Conservation (phyloP, 2,113 vertebrate genomes). For the Cephalopterus ornatus region DNA sequence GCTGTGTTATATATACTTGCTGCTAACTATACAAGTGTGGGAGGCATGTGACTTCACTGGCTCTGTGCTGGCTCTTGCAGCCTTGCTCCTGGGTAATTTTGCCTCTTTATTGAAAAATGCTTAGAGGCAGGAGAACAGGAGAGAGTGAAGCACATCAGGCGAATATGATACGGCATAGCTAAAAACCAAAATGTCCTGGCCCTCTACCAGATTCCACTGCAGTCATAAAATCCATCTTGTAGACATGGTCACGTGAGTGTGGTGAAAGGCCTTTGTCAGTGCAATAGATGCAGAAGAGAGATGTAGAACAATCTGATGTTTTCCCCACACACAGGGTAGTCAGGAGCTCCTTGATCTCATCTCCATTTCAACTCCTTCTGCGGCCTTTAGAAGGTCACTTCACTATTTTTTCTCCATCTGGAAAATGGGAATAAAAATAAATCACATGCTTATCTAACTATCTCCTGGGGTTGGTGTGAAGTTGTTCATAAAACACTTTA, state of each 20-base stretch:
- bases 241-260: neutral
- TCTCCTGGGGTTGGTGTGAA: constrained; percentile 61
- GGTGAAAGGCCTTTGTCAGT: constrained; percentile 27
- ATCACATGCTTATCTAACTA: constrained; percentile 65
- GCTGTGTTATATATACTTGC: constrained; percentile 29
- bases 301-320: constrained; percentile 42
- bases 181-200: constrained; percentile 4
- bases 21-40: neutral
- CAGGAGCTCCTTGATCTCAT: constrained; percentile 55
- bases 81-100: neutral
- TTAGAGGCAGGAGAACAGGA: neutral
- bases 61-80: neutral
- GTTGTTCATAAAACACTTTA: constrained; percentile 70
- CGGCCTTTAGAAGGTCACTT: constrained; percentile 64
- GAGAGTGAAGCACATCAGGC: neutral
- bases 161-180: neutral
- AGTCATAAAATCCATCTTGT: constrained; percentile 28
- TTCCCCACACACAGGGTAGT: constrained; percentile 21
- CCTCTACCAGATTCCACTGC: constrained; percentile 17
- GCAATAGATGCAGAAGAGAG: constrained; percentile 43
- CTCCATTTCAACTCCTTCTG: constrained; percentile 61
- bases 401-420: constrained; percentile 57
- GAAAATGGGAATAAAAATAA: constrained; percentile 69
- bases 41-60: neutral
- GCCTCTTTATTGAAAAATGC: constrained; percentile 32